Conservation (phyloP, 2,888 invertebrate species). For the Adineta ricciae region DNA sequence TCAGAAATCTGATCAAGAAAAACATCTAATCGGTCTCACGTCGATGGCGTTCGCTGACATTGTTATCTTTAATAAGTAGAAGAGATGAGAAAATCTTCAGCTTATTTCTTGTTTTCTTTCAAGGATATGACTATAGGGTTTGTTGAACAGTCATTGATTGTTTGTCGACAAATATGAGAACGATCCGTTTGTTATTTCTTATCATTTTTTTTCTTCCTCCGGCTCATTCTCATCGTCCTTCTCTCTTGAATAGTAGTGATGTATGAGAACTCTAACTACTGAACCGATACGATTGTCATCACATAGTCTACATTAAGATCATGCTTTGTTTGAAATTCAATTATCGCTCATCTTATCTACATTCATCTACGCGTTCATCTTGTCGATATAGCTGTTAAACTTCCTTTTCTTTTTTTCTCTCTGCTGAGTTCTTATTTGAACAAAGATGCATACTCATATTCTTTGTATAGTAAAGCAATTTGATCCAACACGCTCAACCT, state of each 20-base stretch:
- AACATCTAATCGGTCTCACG: not conserved
- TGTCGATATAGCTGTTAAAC: not conserved
- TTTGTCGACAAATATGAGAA: not conserved
- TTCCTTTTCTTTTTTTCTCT: not conserved
- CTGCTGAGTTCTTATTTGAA: not conserved
- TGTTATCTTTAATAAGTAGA: not conserved
- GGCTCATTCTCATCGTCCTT: not conserved
- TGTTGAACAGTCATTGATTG: not conserved
- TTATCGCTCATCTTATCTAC: not conserved
- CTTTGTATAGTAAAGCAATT: not conserved
- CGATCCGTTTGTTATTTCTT: not conserved
- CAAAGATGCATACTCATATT: not conserved
- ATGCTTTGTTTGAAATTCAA: not conserved
- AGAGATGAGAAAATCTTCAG: not conserved
- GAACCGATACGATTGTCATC: not conserved
- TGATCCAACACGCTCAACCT: not conserved
- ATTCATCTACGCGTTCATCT: not conserved
- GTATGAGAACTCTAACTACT: not conserved
- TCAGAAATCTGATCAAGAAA: not conserved
- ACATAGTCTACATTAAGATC: not conserved
- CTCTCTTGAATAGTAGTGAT: not conserved
- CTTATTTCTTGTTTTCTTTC: not conserved
- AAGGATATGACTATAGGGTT: not conserved
- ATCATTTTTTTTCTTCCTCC: not conserved
- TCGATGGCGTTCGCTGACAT: not conserved